These are phyloP conservation scores for Eulemur rubriventer DNA, from an alignment of 2,797 vertebrate species.

Conservation along the genomic window DNA sequence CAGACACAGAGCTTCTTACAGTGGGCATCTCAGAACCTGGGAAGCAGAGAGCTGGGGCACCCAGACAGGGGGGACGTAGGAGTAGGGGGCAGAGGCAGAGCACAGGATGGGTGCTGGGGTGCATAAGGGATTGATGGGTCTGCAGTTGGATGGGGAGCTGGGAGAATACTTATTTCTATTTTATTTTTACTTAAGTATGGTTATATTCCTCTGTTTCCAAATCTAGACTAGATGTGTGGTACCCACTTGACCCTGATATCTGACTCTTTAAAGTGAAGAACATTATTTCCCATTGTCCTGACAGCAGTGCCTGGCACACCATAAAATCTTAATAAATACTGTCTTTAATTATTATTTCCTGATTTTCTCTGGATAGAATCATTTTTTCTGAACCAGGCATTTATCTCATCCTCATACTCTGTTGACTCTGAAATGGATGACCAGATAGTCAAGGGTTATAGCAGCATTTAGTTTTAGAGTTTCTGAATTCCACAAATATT, in stretches of 20 bases:
- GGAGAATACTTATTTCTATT: not conserved
- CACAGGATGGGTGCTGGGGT: not conserved
- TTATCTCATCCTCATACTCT: not conserved
- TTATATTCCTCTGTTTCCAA: not conserved
- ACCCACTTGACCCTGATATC: not conserved
- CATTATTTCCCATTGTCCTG: not conserved
- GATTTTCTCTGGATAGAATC: not conserved
- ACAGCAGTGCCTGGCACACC: not conserved
- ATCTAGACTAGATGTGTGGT: not conserved
- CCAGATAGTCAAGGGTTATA: not conserved
- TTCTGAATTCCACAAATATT: not conserved
- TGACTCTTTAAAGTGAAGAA: not conserved
- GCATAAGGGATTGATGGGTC: not conserved
- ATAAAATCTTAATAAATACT: not conserved
- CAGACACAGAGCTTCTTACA: not conserved
- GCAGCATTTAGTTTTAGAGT: not conserved
- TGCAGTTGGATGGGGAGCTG: not conserved
- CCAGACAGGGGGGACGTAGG: fast-evolving
- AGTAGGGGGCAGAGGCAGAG: not conserved
- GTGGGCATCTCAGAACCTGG: not conserved
- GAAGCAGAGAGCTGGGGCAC: not conserved
- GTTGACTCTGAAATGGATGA: not conserved
- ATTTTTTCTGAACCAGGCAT: not conserved
- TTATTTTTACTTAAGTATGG: not conserved
- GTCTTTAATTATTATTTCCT: not conserved